These are phyloP conservation scores for Globodera rostochiensis DNA, from an alignment of 1,140 invertebrate genomes.

Conservation along the genomic window DNA sequence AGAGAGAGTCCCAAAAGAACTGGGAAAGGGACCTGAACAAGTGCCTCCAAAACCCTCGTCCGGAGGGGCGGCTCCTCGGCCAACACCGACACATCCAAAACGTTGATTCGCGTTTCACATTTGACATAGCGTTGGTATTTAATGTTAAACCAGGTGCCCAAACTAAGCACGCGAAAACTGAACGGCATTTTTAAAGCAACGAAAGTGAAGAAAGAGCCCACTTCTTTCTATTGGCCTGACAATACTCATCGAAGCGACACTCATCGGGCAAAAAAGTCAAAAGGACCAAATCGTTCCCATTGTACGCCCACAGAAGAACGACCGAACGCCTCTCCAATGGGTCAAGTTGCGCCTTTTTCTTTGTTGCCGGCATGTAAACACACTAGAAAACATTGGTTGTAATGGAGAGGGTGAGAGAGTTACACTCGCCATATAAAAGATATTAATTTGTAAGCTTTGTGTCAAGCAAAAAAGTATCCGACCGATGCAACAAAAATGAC, in stretches of 20 bases:
- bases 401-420: background rate
- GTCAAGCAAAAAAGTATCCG: no score
- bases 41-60: background rate
- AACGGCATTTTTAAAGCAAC: background rate
- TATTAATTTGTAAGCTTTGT: background rate
- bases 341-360: slow-evolving; percentile 11
- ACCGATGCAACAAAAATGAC: background rate
- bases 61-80: background rate
- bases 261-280: background rate
- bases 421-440: background rate
- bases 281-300: slow-evolving; percentile 1
- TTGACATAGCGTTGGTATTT: background rate
- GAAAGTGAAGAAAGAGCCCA: background rate
- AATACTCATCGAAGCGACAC: slow-evolving; percentile 2
- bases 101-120: background rate
- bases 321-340: background rate
- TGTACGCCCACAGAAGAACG: background rate
- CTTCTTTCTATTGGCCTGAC: background rate
- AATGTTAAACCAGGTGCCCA: background rate
- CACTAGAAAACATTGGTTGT: background rate
- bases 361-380: background rate
- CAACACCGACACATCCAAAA: background rate
- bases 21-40: background rate
- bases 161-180: background rate
- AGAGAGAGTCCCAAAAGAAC: no score